phyloP scores from a whole-genome alignment of 2,113 vertebrate genomes.

The Cavia porcellus region DNA sequence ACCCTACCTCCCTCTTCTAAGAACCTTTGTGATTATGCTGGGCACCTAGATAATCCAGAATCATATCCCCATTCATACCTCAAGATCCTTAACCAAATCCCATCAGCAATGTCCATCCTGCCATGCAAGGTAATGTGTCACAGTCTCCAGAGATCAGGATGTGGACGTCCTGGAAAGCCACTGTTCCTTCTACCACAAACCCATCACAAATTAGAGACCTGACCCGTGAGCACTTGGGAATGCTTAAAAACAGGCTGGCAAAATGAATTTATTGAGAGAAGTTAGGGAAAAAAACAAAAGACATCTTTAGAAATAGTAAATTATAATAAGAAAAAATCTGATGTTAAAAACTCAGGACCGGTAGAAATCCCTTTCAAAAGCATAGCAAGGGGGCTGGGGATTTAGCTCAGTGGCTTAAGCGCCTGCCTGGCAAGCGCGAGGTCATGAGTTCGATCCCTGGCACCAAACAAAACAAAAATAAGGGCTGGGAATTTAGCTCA shows the following conservation, averaged over 20 bases:
- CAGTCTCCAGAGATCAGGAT: background rate
- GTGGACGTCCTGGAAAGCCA: background rate
- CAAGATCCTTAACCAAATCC: slow-evolving; percentile 5
- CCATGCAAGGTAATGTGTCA: background rate
- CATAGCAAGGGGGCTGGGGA: background rate
- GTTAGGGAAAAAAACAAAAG: background rate
- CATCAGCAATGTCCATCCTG: background rate
- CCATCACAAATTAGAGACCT: background rate
- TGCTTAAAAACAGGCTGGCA: background rate
- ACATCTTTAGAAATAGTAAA: background rate
- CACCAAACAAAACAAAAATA: too few species aligned
- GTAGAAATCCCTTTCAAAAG: background rate
- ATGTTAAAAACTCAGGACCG: background rate
- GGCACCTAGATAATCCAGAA: background rate
- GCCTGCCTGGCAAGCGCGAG: too few species aligned
- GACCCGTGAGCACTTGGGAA: background rate
- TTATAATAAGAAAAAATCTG: background rate
- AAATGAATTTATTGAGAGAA: slow-evolving; percentile 37
- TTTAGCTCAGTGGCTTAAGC: too few species aligned
- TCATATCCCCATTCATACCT: background rate
- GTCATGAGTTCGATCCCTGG: too few species aligned
- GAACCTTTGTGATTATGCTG: background rate
- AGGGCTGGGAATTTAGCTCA: too few species aligned
- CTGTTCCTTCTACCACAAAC: background rate
- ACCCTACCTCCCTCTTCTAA: background rate